Evolutionary conservation across 2,797 vertebrate genomes (phyloP).

Genomic region (Rhynchonycteris naso): DNA sequence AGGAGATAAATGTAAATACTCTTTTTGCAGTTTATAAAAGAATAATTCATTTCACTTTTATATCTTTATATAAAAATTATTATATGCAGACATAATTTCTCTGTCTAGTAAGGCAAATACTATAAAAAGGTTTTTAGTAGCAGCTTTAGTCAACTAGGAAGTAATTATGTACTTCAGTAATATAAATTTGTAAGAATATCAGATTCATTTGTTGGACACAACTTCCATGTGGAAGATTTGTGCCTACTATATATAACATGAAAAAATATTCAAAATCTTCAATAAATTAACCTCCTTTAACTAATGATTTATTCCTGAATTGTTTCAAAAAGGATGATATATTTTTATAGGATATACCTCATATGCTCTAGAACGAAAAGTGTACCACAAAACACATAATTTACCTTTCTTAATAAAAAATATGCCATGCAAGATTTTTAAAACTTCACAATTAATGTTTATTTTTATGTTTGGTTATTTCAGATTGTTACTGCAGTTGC

Average conservation of each 20-base stretch:
- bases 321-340: slow-evolving; percentile 5
- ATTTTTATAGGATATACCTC: neutral
- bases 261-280: neutral
- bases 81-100: neutral
- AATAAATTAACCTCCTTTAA: neutral
- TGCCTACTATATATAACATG: neutral
- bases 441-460: neutral
- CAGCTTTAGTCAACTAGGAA: neutral
- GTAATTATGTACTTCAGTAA: neutral
- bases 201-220: neutral
- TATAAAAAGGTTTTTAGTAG: neutral
- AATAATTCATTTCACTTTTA: slow-evolving; percentile 51
- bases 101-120: neutral
- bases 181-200: neutral
- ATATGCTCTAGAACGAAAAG: neutral
- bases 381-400: neutral
- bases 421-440: slow-evolving; percentile 6
- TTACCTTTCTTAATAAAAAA: slow-evolving; percentile 28
- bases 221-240: neutral
- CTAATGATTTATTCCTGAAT: slow-evolving; percentile 31
- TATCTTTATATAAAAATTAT: neutral
- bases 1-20: neutral
- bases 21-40: neutral
- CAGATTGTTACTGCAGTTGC: neutral
- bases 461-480: slow-evolving; percentile 3